phyloP scores from a whole-genome alignment of 2,888 invertebrate species.

The Ceriagrion tenellum region DNA sequence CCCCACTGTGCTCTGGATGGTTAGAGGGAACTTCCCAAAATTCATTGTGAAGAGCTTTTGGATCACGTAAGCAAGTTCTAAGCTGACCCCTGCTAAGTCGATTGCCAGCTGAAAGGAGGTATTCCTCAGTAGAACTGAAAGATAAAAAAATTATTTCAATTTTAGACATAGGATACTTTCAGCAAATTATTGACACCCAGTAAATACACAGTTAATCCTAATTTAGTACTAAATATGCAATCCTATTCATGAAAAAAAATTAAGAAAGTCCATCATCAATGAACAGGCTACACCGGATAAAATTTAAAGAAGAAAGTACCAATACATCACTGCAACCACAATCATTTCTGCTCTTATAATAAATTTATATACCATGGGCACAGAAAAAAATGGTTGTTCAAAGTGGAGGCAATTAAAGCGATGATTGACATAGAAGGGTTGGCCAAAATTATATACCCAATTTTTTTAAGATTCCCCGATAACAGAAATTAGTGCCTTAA shows the following conservation, averaged over 20 bases:
- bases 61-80: conserved; percentile 78
- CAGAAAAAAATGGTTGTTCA: no score
- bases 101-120: conserved; percentile 80
- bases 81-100: conserved; percentile 80
- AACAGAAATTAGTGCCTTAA: no score
- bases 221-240: neutral
- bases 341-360: no score
- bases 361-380: no score
- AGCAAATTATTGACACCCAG: no score
- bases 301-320: neutral
- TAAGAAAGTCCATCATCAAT: neutral
- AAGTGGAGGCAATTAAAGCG: no score
- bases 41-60: conserved; percentile 86
- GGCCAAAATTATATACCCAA: no score
- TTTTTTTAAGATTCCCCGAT: no score
- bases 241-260: neutral
- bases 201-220: no score
- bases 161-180: neutral
- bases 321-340: no score
- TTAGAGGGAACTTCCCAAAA: conserved; percentile 97
- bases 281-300: neutral
- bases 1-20: conserved; percentile 93
- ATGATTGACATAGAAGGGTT: no score
- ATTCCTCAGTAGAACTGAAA: conserved; percentile 78
- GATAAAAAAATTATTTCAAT: conserved; percentile 26